Evolutionary conservation across 2,797 vertebrate species (phyloP).

Genomic region (Caiman crocodilus): DNA sequence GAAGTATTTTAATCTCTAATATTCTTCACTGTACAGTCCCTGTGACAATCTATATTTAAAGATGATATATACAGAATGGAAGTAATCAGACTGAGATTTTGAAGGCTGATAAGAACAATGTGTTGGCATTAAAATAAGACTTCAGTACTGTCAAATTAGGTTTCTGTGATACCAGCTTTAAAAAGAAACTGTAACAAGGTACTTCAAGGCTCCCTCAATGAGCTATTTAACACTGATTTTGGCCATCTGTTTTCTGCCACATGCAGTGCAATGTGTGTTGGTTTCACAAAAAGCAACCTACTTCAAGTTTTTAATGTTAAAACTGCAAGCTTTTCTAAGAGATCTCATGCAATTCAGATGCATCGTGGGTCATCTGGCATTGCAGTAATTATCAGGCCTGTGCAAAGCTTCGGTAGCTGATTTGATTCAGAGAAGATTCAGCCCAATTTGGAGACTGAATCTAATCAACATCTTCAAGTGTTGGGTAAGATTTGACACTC

Average conservation of each 20-base stretch:
- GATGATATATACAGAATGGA: neutral
- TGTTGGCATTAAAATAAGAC: slow-evolving; percentile 35
- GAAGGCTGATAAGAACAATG: fast-evolving
- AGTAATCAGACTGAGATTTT: neutral
- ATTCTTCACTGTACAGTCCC: neutral
- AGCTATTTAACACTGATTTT: slow-evolving; percentile 12
- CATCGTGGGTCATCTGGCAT: neutral
- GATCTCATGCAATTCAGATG: fast-evolving
- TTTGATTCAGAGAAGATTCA: too few species aligned
- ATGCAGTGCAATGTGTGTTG: slow-evolving; percentile 30
- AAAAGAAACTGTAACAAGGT: slow-evolving; percentile 59
- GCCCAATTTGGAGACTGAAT: too few species aligned
- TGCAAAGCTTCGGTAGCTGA: too few species aligned
- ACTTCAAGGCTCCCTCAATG: slow-evolving; percentile 44
- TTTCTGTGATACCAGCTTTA: slow-evolving; percentile 37
- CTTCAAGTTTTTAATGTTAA: neutral
- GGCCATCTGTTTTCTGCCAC: neutral
- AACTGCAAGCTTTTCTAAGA: neutral
- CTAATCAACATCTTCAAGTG: slow-evolving; percentile 11
- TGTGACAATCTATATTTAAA: neutral
- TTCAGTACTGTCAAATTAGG: neutral
- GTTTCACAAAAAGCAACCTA: neutral
- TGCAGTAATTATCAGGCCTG: neutral
- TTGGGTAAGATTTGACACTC: slow-evolving; percentile 40
- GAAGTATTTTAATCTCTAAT: neutral